phyloP scores from a whole-genome alignment of 2,888 invertebrate species.

The Agrenia bidenticulata region DNA sequence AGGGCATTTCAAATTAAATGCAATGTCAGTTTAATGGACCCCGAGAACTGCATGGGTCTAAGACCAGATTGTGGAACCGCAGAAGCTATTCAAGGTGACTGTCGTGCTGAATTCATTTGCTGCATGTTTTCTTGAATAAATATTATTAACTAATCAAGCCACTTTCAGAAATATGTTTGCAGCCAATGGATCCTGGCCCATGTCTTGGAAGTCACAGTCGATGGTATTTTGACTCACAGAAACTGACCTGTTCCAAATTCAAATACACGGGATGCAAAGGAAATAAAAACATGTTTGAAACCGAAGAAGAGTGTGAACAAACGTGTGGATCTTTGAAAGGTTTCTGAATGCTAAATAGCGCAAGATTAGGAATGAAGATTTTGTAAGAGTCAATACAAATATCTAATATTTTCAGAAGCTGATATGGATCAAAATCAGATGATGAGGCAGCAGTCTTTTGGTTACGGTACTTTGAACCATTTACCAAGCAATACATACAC shows the following conservation, averaged over 20 bases:
- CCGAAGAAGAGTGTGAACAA: slow-evolving; percentile 68
- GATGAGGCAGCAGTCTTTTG: slow-evolving; percentile 25
- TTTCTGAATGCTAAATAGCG: background rate
- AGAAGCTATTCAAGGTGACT: slow-evolving; percentile 32
- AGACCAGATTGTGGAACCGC: slow-evolving; percentile 28
- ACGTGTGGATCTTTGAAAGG: slow-evolving; percentile 63
- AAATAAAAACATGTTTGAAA: slow-evolving; percentile 83
- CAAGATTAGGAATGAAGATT: too few species aligned
- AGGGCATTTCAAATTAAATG: slow-evolving; percentile 50
- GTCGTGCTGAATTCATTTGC: too few species aligned
- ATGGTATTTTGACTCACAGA: slow-evolving; percentile 77
- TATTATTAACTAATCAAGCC: too few species aligned
- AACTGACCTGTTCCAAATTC: slow-evolving; percentile 76
- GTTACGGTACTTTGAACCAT: slow-evolving; percentile 4
- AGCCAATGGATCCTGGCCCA: slow-evolving; percentile 75
- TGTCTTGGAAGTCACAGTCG: slow-evolving; percentile 84
- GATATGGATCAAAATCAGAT: slow-evolving; percentile 10
- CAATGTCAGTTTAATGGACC: slow-evolving; percentile 55
- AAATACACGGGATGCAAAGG: slow-evolving; percentile 85
- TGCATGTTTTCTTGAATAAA: too few species aligned
- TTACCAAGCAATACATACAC: background rate
- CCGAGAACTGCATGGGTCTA: slow-evolving; percentile 43
- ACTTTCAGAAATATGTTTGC: slow-evolving; percentile 75
- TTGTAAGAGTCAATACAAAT: too few species aligned
- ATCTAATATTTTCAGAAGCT: background rate